Percentiles rank a stretch among this genome's conserved stretches.
phyloP scores from a whole-genome alignment of 2,797 vertebrate species.

The Moxostoma hubbsi region DNA sequence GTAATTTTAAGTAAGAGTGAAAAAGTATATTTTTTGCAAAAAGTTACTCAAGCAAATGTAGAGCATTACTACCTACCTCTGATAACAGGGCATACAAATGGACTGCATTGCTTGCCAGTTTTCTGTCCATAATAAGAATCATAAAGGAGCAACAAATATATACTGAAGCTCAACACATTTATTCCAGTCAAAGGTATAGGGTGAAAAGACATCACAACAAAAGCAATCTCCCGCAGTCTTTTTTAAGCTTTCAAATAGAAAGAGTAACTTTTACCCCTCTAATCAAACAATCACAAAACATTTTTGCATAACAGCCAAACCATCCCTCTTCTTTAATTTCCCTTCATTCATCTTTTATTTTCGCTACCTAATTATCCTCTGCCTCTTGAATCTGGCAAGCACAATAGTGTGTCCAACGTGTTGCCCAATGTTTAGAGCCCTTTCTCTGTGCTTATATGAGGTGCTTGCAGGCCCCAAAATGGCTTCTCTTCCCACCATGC shows the following conservation, averaged over 20 bases:
- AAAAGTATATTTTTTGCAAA: too few relatives aligned
- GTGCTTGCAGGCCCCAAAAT: slow-evolving; percentile 6
- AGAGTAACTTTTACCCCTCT: slow-evolving; percentile 41
- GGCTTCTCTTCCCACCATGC: too few relatives aligned
- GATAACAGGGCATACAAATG: not conserved
- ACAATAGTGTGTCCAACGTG: slow-evolving; percentile 57
- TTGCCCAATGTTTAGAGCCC: slow-evolving; percentile 59
- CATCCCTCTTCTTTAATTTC: slow-evolving; percentile 48
- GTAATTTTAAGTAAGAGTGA: too few relatives aligned
- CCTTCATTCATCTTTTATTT: slow-evolving; percentile 41
- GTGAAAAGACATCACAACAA: not conserved
- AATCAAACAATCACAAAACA: slow-evolving; percentile 54
- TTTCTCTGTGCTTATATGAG: slow-evolving; percentile 54
- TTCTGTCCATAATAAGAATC: slow-evolving; percentile 55
- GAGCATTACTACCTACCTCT: not conserved
- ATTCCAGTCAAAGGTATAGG: slow-evolving; percentile 6
- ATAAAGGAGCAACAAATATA: slow-evolving; percentile 48
- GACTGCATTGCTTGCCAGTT: slow-evolving; percentile 1
- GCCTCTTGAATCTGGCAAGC: slow-evolving; percentile 44
- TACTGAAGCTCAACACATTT: slow-evolving; percentile 44
- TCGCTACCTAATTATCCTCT: slow-evolving; percentile 51
- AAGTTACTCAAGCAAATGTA: too few relatives aligned
- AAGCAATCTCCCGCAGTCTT: not conserved
- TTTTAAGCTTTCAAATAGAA: slow-evolving; percentile 20
- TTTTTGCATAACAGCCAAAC: slow-evolving; percentile 43